Percentiles rank a stretch among this genome's conserved stretches.
Conservation (phyloP, 2,797 vertebrate genomes). For the Poecile montanus region DNA sequence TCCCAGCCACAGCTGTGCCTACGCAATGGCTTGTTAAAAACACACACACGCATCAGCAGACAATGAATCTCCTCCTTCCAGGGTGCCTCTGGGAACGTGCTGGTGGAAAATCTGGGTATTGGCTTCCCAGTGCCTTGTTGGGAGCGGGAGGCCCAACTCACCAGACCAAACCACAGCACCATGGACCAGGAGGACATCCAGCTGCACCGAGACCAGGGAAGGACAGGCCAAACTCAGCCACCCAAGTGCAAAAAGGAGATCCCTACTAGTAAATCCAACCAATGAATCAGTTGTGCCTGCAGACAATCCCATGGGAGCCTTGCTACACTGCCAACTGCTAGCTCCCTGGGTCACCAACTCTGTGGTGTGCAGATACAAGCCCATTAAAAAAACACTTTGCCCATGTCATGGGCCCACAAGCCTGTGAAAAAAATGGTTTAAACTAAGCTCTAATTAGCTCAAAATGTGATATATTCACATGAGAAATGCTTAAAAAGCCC, state of each 20-base stretch:
- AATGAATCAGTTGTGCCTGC: accelerated
- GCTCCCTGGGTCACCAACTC: not conserved
- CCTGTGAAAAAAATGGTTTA: not conserved
- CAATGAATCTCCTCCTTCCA: not conserved
- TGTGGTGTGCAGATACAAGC: not conserved
- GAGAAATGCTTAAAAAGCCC: not conserved
- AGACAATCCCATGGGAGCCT: not conserved
- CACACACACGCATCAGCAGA: not conserved
- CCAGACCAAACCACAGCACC: accelerated
- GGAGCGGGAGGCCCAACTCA: not conserved
- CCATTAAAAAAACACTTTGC: not conserved
- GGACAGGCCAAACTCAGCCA: not conserved
- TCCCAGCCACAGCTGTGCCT: not conserved
- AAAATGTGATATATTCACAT: not conserved
- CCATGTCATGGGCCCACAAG: not conserved
- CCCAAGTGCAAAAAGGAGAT: not conserved
- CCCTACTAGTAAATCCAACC: not conserved
- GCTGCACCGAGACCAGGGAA: not conserved
- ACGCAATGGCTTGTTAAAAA: not conserved
- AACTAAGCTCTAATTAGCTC: not conserved
- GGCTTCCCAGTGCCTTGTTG: accelerated
- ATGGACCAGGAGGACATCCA: accelerated
- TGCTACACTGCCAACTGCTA: accelerated
- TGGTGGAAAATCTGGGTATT: not conserved
- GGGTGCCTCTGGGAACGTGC: not conserved